A percentile compares a stretch with the other conserved stretches of the same genome.
Conservation (phyloP, 2,888 invertebrate species). For the Pardosa pseudoannulata region DNA sequence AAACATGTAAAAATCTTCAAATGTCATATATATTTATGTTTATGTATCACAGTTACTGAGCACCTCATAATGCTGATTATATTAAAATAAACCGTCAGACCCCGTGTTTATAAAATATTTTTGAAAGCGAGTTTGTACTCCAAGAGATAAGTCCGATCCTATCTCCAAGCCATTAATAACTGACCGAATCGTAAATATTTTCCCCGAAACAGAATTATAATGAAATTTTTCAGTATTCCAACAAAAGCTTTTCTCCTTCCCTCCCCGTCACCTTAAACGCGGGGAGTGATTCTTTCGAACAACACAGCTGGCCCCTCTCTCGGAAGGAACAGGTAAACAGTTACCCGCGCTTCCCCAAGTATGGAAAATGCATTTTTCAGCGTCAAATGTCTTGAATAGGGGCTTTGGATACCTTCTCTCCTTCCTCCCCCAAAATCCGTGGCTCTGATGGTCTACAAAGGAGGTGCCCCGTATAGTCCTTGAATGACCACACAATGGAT, state of each 20-base stretch:
- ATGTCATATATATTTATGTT: too few species aligned
- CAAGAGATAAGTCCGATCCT: too few species aligned
- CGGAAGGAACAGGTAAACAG: background rate
- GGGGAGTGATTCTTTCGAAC: background rate
- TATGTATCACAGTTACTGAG: too few species aligned
- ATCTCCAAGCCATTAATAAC: background rate
- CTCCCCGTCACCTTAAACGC: constrained; percentile 1
- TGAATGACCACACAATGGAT: constrained; percentile 3
- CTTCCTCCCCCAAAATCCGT: background rate
- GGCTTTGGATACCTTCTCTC: too few species aligned
- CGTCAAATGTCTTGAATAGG: constrained; percentile 55
- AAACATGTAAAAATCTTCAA: too few species aligned
- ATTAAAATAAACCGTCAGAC: too few species aligned
- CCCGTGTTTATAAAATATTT: too few species aligned
- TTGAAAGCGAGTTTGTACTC: too few species aligned
- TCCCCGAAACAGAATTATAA: background rate
- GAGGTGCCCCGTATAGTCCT: background rate
- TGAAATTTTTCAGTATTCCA: background rate
- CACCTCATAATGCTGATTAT: too few species aligned
- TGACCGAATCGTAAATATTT: constrained; percentile 15
- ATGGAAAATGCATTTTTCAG: constrained; percentile 56
- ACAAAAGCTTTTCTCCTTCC: background rate
- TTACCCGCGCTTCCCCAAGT: background rate
- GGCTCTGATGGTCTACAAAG: background rate
- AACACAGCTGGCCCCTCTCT: background rate